A percentile compares a stretch with the other conserved stretches of the same genome.
phyloP scores from a whole-genome alignment of 2,113 vertebrate species.

The Quiscalus mexicanus region DNA sequence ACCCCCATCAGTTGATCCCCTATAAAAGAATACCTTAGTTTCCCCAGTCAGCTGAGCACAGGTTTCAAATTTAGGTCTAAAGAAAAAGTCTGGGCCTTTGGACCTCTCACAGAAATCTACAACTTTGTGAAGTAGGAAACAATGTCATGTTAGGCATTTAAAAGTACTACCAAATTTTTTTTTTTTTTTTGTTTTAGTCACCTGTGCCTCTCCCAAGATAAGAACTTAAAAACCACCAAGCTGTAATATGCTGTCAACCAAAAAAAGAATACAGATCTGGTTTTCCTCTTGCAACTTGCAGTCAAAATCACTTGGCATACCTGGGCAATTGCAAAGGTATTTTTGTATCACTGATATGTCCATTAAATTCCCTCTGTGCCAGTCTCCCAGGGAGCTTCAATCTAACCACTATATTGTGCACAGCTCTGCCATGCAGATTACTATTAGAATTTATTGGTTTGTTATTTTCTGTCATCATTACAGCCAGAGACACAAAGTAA shows the following conservation, averaged over 20 bases:
- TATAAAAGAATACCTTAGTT: neutral
- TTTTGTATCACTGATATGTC: neutral
- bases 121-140: neutral
- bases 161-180: neutral
- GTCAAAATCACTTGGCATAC: neutral
- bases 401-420: neutral
- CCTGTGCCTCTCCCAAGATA: neutral
- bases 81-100: neutral
- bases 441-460: neutral
- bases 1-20: fast-evolving
- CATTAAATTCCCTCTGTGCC: neutral
- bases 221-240: neutral
- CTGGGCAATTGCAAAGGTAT: neutral
- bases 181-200: neutral
- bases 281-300: neutral
- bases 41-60: neutral
- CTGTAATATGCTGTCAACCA: neutral
- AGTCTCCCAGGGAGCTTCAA: neutral
- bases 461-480: neutral
- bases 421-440: neutral
- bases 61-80: neutral
- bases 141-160: neutral
- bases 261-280: neutral
- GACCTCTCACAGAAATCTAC: neutral
- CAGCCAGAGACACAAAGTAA: neutral